phyloP scores from a whole-genome alignment of 2,888 invertebrate species.

The Lydus trimaculatus region DNA sequence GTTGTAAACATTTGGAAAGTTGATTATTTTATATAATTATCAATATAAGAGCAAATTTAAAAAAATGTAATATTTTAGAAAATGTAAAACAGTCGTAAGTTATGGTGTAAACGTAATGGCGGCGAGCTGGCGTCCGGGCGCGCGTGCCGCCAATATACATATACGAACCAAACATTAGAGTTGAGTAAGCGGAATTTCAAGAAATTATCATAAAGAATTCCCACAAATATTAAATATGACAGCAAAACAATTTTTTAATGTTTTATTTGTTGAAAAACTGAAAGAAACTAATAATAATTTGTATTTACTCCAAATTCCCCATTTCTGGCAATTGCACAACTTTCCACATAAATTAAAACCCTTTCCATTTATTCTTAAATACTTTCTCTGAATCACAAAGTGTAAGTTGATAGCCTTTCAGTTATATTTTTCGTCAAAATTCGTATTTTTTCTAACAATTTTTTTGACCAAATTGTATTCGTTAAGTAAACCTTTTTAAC shows the following conservation, averaged over 20 bases:
- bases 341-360: too few relatives aligned
- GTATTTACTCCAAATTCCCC: too few relatives aligned
- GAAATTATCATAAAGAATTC: not conserved
- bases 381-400: too few relatives aligned
- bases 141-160: slow-evolving; percentile 53
- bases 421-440: too few relatives aligned
- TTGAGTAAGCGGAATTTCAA: slow-evolving; percentile 36
- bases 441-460: too few relatives aligned
- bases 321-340: too few relatives aligned
- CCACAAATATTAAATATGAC: not conserved
- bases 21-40: not conserved
- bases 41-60: not conserved
- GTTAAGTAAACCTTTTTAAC: not conserved
- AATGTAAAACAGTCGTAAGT: slow-evolving; percentile 7
- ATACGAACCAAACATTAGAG: slow-evolving; percentile 43
- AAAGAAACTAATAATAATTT: too few relatives aligned
- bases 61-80: not conserved
- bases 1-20: not conserved
- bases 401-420: too few relatives aligned
- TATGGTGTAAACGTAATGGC: slow-evolving; percentile 48
- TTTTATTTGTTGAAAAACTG: not conserved
- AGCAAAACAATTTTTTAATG: not conserved
- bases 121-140: slow-evolving; percentile 57
- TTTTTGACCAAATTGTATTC: too few relatives aligned
- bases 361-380: too few relatives aligned